Percentiles rank a stretch among this genome's conserved stretches.
These are phyloP conservation scores for Anas bahamensis DNA, from an alignment of 2,797 vertebrate genomes.

Conservation along the genomic window DNA sequence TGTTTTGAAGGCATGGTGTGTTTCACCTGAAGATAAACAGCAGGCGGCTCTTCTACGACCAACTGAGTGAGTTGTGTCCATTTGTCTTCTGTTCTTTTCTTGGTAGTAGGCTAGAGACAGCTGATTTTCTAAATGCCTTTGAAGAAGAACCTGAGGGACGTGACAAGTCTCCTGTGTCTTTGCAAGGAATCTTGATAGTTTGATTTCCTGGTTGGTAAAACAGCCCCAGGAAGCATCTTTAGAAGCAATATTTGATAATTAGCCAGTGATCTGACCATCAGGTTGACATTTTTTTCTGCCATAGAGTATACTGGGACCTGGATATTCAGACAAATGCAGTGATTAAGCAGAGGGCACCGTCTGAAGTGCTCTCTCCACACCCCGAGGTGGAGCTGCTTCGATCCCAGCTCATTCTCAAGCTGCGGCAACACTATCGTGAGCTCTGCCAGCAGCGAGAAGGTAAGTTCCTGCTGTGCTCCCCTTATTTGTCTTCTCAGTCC, in stretches of 20 bases:
- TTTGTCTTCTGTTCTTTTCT: not conserved
- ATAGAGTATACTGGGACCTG: slow-evolving; percentile 96
- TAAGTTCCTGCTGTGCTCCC: slow-evolving; percentile 19
- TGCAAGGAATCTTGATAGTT: not conserved
- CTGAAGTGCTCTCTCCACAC: slow-evolving; percentile 89
- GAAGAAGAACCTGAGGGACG: not conserved
- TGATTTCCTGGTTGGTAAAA: not conserved
- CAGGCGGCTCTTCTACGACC: slow-evolving; percentile 89
- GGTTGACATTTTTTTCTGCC: not conserved
- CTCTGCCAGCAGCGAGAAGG: slow-evolving; percentile 97
- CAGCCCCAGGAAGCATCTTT: not conserved
- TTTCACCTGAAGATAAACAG: slow-evolving; percentile 90
- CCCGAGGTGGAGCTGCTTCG: slow-evolving; percentile 95
- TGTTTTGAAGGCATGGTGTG: slow-evolving; percentile 86
- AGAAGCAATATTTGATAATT: not conserved
- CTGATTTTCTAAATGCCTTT: not conserved
- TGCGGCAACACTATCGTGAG: slow-evolving; percentile 95
- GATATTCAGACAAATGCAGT: slow-evolving; percentile 95
- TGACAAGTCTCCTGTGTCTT: not conserved
- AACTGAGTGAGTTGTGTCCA: slow-evolving; percentile 86
- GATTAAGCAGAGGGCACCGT: slow-evolving; percentile 87
- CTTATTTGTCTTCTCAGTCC: not conserved
- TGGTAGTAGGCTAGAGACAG: not conserved
- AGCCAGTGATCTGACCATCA: not conserved
- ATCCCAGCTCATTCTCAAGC: slow-evolving; percentile 93